These are phyloP conservation scores for Calliopum simillimum DNA, from an alignment of 2,888 invertebrate species.

Conservation along the genomic window DNA sequence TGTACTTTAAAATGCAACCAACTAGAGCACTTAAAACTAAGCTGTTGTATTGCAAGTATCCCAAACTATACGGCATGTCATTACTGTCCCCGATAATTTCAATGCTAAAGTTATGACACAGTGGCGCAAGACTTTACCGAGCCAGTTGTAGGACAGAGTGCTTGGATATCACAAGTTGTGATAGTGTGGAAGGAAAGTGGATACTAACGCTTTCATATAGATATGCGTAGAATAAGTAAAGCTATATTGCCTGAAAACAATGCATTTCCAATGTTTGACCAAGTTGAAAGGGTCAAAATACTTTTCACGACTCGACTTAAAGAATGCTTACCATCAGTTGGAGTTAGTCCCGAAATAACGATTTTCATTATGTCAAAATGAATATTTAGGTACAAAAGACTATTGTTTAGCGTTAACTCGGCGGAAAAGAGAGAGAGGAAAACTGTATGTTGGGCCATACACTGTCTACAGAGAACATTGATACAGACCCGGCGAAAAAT, in stretches of 20 bases:
- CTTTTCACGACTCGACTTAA: conserved; percentile 57
- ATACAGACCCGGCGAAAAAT: neutral
- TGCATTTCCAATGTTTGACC: neutral
- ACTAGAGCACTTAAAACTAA: too few relatives aligned
- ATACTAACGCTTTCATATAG: conserved; percentile 57
- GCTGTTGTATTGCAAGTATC: too few relatives aligned
- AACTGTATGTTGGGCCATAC: too few relatives aligned
- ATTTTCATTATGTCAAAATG: conserved; percentile 45
- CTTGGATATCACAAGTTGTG: conserved; percentile 59
- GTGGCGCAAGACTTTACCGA: too few relatives aligned
- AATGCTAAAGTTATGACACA: too few relatives aligned
- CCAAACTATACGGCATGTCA: too few relatives aligned
- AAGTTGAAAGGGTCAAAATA: conserved; percentile 44
- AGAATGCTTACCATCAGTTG: conserved; percentile 54
- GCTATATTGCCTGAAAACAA: neutral
- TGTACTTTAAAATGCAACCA: too few relatives aligned
- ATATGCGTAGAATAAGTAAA: conserved; percentile 58
- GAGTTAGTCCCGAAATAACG: conserved; percentile 43
- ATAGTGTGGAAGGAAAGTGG: conserved; percentile 54
- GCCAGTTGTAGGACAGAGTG: too few relatives aligned
- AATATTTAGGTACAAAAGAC: conserved; percentile 56
- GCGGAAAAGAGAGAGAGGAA: too few relatives aligned
- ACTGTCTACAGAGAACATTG: neutral
- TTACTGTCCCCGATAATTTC: too few relatives aligned
- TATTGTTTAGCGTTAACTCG: conserved; percentile 59